These are phyloP conservation scores for Caenorhabditis imperialis DNA, from an alignment of 2,888 invertebrate genomes.

Conservation along the genomic window DNA sequence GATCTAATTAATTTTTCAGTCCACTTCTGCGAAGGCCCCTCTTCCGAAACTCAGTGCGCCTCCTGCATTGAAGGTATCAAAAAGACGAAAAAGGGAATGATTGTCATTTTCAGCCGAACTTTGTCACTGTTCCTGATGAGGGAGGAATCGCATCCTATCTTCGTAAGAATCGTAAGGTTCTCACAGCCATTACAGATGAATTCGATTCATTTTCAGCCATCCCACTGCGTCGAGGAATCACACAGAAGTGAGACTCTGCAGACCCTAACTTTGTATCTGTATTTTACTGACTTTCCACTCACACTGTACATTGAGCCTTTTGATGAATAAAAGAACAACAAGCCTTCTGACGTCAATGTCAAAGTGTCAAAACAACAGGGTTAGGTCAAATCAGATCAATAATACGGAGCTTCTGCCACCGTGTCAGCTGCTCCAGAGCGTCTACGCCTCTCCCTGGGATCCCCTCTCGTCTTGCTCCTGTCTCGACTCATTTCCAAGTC, in stretches of 20 bases:
- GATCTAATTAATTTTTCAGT: slow-evolving; percentile 23
- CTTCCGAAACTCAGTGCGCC: slow-evolving; percentile 41
- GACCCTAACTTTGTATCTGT: too few species aligned
- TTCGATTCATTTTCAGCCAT: slow-evolving; percentile 40
- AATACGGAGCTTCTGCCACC: slow-evolving; percentile 21
- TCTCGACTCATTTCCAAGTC: slow-evolving; percentile 27
- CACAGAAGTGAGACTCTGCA: slow-evolving; percentile 29
- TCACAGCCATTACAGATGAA: too few species aligned
- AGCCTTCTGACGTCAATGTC: too few species aligned
- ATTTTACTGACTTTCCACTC: too few species aligned
- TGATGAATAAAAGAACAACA: too few species aligned
- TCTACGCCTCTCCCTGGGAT: background rate
- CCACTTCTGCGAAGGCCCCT: slow-evolving; percentile 33
- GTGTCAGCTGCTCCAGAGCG: slow-evolving; percentile 39
- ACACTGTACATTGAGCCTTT: too few species aligned
- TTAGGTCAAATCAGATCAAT: slow-evolving; percentile 44
- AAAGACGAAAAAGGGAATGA: background rate
- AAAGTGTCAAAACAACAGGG: slow-evolving; percentile 32
- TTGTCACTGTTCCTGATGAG: slow-evolving; percentile 31
- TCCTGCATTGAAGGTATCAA: slow-evolving; percentile 27
- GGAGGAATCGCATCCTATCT: background rate
- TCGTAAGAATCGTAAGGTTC: slow-evolving; percentile 34
- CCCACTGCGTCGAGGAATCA: slow-evolving; percentile 32
- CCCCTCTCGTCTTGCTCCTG: background rate
- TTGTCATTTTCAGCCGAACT: slow-evolving; percentile 38